These are phyloP conservation scores for Hozukius guyotensis DNA, from an alignment of 2,797 vertebrate genomes.

Conservation along the genomic window DNA sequence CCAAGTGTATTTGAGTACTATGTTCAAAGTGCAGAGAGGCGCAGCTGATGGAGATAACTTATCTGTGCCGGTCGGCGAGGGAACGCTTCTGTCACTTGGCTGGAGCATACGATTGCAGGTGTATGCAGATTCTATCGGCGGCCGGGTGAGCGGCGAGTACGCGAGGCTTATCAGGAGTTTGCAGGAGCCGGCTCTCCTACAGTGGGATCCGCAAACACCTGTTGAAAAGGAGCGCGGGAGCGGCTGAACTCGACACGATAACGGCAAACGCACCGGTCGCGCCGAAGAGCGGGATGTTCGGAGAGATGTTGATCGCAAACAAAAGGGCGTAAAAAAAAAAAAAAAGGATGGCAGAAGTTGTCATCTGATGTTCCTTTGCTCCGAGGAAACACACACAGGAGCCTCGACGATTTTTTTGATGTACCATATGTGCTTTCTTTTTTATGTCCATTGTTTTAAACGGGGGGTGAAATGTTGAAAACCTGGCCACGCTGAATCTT, in stretches of 20 bases:
- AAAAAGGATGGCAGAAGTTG: constrained; percentile 20
- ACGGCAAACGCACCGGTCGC: not conserved
- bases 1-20: constrained; percentile 59
- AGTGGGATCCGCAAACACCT: constrained; percentile 64
- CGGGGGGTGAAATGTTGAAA: constrained; percentile 41
- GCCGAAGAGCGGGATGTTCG: constrained; percentile 1
- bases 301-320: constrained; percentile 10
- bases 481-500: constrained; percentile 43
- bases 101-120: constrained; percentile 61
- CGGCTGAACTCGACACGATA: constrained; percentile 57
- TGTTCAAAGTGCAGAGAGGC: constrained; percentile 66
- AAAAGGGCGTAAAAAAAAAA: not conserved
- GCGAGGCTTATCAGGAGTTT: constrained; percentile 71
- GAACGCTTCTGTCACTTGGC: constrained; percentile 73
- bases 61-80: constrained; percentile 46
- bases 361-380: constrained; percentile 26
- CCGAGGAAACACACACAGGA: constrained; percentile 2
- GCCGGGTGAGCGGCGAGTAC: constrained; percentile 16
- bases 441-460: constrained; percentile 35
- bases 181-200: constrained; percentile 56
- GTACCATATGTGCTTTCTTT: not conserved
- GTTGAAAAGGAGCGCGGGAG: constrained; percentile 56
- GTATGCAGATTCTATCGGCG: constrained; percentile 69
- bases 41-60: constrained; percentile 65
- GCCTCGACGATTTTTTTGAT: not conserved